These are phyloP conservation scores for Eleutherodactylus coqui DNA, from an alignment of 2,797 vertebrate genomes.

Conservation along the genomic window DNA sequence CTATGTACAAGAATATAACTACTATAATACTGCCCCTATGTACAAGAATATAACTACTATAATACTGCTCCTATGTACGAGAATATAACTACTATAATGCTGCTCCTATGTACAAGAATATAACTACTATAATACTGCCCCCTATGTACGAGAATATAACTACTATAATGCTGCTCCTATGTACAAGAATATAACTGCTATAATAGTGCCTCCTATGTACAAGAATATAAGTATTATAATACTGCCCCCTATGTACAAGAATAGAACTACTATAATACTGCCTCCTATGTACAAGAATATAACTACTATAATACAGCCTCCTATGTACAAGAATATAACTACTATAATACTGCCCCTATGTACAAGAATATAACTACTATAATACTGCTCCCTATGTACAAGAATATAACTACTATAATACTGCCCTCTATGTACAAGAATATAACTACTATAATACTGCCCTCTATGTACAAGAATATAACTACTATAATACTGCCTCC, in stretches of 20 bases:
- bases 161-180: too few relatives aligned
- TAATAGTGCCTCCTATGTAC: neutral
- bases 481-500: conserved; percentile 2
- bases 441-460: conserved; percentile 14
- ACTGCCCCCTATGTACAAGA: neutral
- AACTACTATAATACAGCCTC: neutral
- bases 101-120: too few relatives aligned
- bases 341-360: neutral
- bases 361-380: conserved; percentile 11
- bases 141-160: too few relatives aligned
- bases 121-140: too few relatives aligned
- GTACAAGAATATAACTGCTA: neutral
- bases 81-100: too few relatives aligned
- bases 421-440: neutral
- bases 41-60: too few relatives aligned
- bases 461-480: neutral
- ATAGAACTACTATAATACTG: neutral
- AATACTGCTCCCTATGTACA: neutral
- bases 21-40: too few relatives aligned
- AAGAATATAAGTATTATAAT: conserved; percentile 10
- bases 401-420: conserved; percentile 13
- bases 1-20: too few relatives aligned
- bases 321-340: neutral
- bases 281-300: neutral
- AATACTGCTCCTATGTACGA: too few relatives aligned